Evolutionary conservation across 2,113 vertebrate genomes (phyloP).

Genomic region (Gnathonemus longibarbis): DNA sequence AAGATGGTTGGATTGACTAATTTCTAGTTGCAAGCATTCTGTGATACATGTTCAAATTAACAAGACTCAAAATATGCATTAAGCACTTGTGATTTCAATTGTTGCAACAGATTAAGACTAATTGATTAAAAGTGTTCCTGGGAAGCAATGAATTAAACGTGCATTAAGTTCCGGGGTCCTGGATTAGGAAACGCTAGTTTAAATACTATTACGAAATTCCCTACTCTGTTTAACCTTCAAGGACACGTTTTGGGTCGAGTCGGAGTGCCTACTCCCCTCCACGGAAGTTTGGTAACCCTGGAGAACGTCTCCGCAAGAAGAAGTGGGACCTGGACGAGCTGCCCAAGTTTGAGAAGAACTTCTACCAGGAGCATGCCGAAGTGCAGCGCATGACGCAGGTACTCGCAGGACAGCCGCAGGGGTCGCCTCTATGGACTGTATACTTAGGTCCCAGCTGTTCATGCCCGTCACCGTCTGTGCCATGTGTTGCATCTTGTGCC

Average conservation of each 20-base stretch:
- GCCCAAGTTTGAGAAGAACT: constrained; percentile 90
- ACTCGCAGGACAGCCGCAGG: constrained; percentile 5
- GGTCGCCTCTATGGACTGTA: neutral
- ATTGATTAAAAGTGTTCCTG: neutral
- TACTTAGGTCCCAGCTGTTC: neutral
- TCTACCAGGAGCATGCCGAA: constrained; percentile 78
- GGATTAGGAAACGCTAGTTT: neutral
- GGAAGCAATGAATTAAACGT: neutral
- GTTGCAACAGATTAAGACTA: neutral
- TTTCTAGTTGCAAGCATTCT: neutral
- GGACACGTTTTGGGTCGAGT: constrained; percentile 61
- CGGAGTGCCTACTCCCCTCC: constrained; percentile 62
- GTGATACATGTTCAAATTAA: neutral
- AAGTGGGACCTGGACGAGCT: constrained; percentile 84
- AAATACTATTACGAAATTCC: neutral
- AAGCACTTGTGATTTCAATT: neutral
- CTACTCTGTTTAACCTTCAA: constrained; percentile 15
- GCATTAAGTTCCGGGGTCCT: neutral
- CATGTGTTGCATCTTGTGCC: neutral
- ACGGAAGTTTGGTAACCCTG: constrained; percentile 82
- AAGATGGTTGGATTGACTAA: neutral
- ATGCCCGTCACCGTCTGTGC: neutral
- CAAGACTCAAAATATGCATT: neutral
- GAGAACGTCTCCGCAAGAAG: constrained; percentile 82
- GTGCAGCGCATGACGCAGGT: constrained; percentile 76